phyloP scores from a whole-genome alignment of 2,888 invertebrate species.

The Bombyx huttoni region DNA sequence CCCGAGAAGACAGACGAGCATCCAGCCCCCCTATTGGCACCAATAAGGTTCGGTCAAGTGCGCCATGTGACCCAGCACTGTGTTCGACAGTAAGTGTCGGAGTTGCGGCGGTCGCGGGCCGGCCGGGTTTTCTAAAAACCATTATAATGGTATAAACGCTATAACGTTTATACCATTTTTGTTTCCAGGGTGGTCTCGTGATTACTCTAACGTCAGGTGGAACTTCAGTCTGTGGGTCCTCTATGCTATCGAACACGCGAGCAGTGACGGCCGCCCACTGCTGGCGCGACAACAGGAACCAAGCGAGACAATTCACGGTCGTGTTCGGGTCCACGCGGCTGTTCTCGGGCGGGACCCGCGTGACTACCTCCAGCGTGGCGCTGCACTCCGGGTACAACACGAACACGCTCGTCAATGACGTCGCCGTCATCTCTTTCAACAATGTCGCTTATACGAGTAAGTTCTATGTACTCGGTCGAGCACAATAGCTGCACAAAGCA shows the following conservation, averaged over 20 bases:
- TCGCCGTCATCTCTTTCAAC: constrained; percentile 19
- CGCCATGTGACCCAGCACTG: no score
- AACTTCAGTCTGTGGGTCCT: constrained; percentile 18
- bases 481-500: not conserved
- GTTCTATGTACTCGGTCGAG: constrained; percentile 4
- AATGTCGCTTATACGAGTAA: constrained; percentile 15
- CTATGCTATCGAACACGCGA: constrained; percentile 12
- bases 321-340: constrained; percentile 20
- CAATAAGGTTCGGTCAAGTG: no score
- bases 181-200: constrained; percentile 9
- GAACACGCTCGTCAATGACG: constrained; percentile 18
- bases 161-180: not conserved
- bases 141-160: no score
- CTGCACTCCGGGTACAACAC: constrained; percentile 20
- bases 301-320: constrained; percentile 19
- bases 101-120: no score
- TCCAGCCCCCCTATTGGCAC: no score
- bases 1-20: no score
- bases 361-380: constrained; percentile 15
- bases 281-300: constrained; percentile 17
- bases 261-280: constrained; percentile 22
- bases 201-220: constrained; percentile 8
- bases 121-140: no score
- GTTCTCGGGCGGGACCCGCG: constrained; percentile 22
- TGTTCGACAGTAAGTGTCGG: no score